Evolutionary conservation across 1,140 invertebrate genomes (phyloP), one percentile per base, ranked within the genome.

Genomic region (Oedothorax gibbosus): DNA sequence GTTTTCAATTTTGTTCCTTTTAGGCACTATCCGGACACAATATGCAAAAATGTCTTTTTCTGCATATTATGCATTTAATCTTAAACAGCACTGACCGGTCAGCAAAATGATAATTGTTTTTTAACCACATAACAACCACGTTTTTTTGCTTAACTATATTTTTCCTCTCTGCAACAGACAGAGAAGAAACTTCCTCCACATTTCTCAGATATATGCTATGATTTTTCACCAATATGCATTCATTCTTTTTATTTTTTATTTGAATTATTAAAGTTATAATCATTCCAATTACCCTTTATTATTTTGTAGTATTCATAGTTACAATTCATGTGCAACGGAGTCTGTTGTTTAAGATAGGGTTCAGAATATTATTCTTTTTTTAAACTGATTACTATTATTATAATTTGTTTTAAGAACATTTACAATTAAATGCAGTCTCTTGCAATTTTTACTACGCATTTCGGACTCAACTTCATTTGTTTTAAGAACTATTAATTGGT

Each of bases 141-240:
- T n/a, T 35, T 81, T 72, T 69, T 71, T 81, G 57, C 79, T 81
- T 71, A 81, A 60, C 6, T 49, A 57, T 49, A 81, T 81, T 49
- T 49, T 81, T 81, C 18, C 71, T 81, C 49, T 20, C 35, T 64
- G 62, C 75, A 64, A 78, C 50, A 4, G 8, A 50, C 57, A 78
- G 62, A 10, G 35, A 50, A 64, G 12, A 10, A 54, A n/a, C 56
- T 35, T 62, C n/a, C 57, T 2, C 62, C 64, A 49, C 75, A 78
- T 62, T 65, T 78, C 18, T 78, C 57, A 35, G 75, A 78, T 15
- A 15, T 18, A 78, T 49, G 75, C 1, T 1, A 35, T 21, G 21
- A 21, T n/a, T 64, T 78, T 7, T 78, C 60, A 78, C 75, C 62
- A 78, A 78, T 56, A 64, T 78, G 18, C 57, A 78, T 9, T 10